Base-by-base conservation (phyloP, 1,140 invertebrate species). In the Drosophila eugracilis region DNA sequence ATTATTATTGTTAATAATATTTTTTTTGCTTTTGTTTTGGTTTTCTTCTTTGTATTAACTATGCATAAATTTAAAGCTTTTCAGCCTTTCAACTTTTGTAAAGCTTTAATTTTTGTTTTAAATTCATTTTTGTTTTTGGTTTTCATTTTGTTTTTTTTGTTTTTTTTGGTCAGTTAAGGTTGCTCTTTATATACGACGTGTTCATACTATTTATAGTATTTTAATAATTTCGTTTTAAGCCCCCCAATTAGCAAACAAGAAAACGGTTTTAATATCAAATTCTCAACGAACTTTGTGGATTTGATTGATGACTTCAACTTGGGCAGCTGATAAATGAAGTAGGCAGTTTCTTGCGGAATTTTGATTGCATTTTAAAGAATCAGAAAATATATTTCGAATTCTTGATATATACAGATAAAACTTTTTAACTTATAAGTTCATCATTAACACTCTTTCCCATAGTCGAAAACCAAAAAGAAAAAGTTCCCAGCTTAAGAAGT, bases 1-100 rank as follows among this genome's bases (percentile, higher is more conserved):
- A 81, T 85, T 78, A 76, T 72, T 76, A 67, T 85, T 73, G 74
- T 83, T 70, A 67, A 59, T 60, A 75, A 71, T 71, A 71, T 75
- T 75, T 75, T 72, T 45, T 45, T 77, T 45, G n/a, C 36, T 55
- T 77, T 74, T 76, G 30, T 77, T 75, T 42, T 50, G 34, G 17
- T 50, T 66, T 49, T 47, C 48, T 50, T 45, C 58, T 58, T 66
- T 54, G 53, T 44, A 67, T 83, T 60, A 83, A 77, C 62, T 74
- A 60, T 73, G 78, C 57, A 78, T 83, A 67, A 54, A 63, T 73
- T 66, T 65, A 77, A 71, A 76, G 47, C 57, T 71, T 55, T 63
- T 47, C 73, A 69, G 70, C 50, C 36, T 58, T 71, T 60, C 48
- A 49, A 39, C 22, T 52, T 53, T 32, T 58, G 59, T 62, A 57